Evolutionary conservation across 2,888 invertebrate species (phyloP).

Genomic region (Tetheella fluctuosa): DNA sequence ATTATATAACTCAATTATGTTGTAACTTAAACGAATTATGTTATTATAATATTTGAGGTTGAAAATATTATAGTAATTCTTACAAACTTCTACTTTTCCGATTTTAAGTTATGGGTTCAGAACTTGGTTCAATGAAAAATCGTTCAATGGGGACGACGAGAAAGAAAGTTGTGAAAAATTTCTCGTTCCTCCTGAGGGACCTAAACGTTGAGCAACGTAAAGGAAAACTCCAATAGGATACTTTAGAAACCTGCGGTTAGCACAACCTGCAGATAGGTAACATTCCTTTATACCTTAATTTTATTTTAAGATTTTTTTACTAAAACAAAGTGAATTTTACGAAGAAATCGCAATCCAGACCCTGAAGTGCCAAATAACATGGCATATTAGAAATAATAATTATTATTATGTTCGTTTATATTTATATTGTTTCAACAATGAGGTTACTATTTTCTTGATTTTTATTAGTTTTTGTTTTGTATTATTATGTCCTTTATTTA

Average conservation of each 20-base stretch:
- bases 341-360: neutral
- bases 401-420: no score
- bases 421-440: no score
- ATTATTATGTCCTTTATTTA: no score
- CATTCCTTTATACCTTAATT: neutral
- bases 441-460: no score
- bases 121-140: slow-evolving; percentile 1
- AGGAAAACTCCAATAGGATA: neutral
- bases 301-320: no score
- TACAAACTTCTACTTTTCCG: neutral
- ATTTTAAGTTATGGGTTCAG: neutral
- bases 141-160: slow-evolving; percentile 1
- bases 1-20: no score
- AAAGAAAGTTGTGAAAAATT: slow-evolving; percentile 7
- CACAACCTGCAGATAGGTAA: neutral
- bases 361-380: neutral
- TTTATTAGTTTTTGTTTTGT: no score
- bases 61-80: neutral
- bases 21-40: no score
- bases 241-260: neutral
- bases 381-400: neutral
- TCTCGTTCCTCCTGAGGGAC: neutral
- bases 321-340: neutral
- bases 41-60: no score
- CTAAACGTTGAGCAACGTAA: neutral